phyloP scores from a whole-genome alignment of 1,140 invertebrate genomes.

The Phortica variegata region DNA sequence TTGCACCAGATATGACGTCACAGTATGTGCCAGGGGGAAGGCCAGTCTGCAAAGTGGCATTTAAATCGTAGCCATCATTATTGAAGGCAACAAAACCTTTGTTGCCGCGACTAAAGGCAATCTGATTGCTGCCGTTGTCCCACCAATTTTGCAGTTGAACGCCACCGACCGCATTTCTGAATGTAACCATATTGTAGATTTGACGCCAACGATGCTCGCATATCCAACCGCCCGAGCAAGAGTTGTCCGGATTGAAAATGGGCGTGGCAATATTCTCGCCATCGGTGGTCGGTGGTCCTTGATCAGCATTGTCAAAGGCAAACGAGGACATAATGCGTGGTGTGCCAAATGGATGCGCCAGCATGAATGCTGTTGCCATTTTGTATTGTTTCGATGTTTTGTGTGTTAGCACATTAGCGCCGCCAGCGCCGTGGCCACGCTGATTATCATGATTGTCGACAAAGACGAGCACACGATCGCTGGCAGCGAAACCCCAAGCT shows the following conservation, averaged over 20 bases:
- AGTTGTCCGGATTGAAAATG: slow-evolving; percentile 68
- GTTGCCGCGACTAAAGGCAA: slow-evolving; percentile 73
- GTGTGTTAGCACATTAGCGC: slow-evolving; percentile 63
- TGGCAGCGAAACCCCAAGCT: slow-evolving; percentile 62
- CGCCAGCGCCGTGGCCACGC: slow-evolving; percentile 63
- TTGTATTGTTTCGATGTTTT: slow-evolving; percentile 66
- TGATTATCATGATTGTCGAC: slow-evolving; percentile 69
- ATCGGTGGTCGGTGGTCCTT: slow-evolving; percentile 68
- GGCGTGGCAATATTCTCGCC: slow-evolving; percentile 64
- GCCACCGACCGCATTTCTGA: slow-evolving; percentile 67
- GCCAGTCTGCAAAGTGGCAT: slow-evolving; percentile 63
- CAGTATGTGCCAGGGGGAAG: slow-evolving; percentile 74
- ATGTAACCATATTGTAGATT: slow-evolving; percentile 79
- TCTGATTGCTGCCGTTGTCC: slow-evolving; percentile 73
- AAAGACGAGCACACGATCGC: slow-evolving; percentile 62
- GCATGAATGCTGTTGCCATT: slow-evolving; percentile 77
- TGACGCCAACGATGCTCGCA: slow-evolving; percentile 87
- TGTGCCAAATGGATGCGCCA: slow-evolving; percentile 78
- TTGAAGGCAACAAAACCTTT: slow-evolving; percentile 76
- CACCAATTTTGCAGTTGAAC: slow-evolving; percentile 68
- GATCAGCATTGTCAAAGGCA: slow-evolving; percentile 61
- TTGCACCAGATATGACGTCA: slow-evolving; percentile 69
- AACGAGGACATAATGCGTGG: slow-evolving; percentile 79
- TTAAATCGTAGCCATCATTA: slow-evolving; percentile 61
- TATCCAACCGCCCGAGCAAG: slow-evolving; percentile 67